These are phyloP conservation scores for Salarias fasciatus DNA, from an alignment of 2,797 vertebrate species.

Conservation along the genomic window DNA sequence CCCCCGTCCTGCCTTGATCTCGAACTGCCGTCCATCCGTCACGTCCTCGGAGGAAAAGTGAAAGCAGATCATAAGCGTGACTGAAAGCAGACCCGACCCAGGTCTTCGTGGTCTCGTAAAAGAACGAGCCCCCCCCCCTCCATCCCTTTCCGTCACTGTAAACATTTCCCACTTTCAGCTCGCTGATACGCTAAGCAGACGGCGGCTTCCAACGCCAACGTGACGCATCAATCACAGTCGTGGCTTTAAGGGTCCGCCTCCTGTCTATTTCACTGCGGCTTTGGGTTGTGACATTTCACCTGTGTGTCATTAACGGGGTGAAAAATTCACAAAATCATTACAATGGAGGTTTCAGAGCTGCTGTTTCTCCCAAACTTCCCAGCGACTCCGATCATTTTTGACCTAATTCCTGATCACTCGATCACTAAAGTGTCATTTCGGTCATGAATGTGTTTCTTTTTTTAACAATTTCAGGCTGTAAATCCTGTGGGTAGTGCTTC, in stretches of 20 bases:
- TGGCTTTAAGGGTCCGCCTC: not conserved
- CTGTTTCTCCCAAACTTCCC: no score
- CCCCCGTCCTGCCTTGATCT: slow-evolving; percentile 40
- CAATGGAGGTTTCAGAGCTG: no score
- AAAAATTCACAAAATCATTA: no score
- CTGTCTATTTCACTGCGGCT: slow-evolving; percentile 20
- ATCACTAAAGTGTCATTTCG: no score
- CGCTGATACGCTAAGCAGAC: slow-evolving; percentile 57
- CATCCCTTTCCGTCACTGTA: no score
- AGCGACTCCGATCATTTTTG: no score
- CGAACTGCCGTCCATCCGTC: slow-evolving; percentile 56
- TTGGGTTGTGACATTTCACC: no score
- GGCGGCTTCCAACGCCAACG: not conserved
- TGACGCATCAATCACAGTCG: slow-evolving; percentile 3
- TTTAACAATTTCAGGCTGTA: no score
- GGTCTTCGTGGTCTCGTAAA: slow-evolving; percentile 50
- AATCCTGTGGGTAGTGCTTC: no score
- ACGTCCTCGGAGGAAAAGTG: slow-evolving; percentile 50
- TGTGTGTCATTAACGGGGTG: no score
- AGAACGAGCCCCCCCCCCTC: slow-evolving; percentile 56
- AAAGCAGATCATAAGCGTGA: slow-evolving; percentile 72
- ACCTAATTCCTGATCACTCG: no score
- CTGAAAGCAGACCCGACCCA: slow-evolving; percentile 65
- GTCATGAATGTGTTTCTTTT: no score
- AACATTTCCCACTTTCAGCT: slow-evolving; percentile 68